A percentile compares a stretch with the other conserved stretches of the same genome.
phyloP scores from a whole-genome alignment of 1,140 invertebrate species.

The Drosophila leontia region DNA sequence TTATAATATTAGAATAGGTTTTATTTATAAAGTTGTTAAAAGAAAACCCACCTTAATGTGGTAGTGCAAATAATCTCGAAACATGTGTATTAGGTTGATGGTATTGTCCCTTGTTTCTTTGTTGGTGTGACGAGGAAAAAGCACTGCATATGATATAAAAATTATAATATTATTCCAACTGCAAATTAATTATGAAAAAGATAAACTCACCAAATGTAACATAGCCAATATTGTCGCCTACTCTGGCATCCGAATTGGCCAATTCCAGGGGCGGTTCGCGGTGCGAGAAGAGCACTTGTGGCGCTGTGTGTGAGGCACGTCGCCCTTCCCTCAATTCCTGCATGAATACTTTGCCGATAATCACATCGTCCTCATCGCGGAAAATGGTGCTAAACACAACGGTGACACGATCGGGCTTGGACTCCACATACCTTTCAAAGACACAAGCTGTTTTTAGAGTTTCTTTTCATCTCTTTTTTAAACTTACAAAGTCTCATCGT shows the following conservation, averaged over 20 bases:
- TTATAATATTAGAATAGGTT: not conserved
- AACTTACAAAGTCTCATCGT: slow-evolving; percentile 99
- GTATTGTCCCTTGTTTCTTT: slow-evolving; percentile 97
- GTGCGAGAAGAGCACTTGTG: slow-evolving; percentile 96
- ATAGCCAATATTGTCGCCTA: slow-evolving; percentile 99
- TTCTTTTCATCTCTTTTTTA: not conserved
- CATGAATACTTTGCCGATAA: slow-evolving; percentile 99
- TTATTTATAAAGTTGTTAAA: no score
- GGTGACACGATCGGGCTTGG: slow-evolving; percentile 98
- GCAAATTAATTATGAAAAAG: not conserved
- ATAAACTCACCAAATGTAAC: slow-evolving; percentile 96
- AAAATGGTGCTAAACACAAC: slow-evolving; percentile 99
- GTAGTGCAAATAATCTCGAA: slow-evolving; percentile 99
- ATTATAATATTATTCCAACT: not conserved
- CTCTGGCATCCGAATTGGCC: slow-evolving; percentile 95
- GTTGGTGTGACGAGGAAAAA: slow-evolving; percentile 98
- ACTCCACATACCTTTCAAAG: slow-evolving; percentile 94
- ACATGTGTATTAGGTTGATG: slow-evolving; percentile 99
- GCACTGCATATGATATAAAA: slow-evolving; percentile 87
- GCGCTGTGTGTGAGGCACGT: slow-evolving; percentile 97
- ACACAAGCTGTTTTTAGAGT: not conserved
- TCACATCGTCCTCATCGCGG: slow-evolving; percentile 98
- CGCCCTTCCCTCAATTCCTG: slow-evolving; percentile 99
- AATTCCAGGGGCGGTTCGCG: slow-evolving; percentile 98
- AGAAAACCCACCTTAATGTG: slow-evolving; percentile 93